phyloP scores from a whole-genome alignment of 2,888 invertebrate species.

The Glyphotaelius pellucidus region DNA sequence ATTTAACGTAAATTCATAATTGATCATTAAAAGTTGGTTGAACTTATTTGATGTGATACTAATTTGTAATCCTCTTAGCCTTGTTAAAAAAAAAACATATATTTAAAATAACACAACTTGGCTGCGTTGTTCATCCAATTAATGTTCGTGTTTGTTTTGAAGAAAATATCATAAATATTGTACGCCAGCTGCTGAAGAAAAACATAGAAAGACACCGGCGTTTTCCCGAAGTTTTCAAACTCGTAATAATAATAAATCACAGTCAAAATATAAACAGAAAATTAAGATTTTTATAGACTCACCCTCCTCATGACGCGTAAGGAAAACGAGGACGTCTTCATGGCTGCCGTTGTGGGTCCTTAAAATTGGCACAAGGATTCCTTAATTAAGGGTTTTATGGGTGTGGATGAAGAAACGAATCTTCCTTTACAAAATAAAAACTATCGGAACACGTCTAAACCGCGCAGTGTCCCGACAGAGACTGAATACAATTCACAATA shows the following conservation, averaged over 20 bases:
- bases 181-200: background rate
- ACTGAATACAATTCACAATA: constrained; percentile 43
- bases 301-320: constrained; percentile 66
- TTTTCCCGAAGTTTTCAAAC: constrained; percentile 37
- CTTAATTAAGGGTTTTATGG: constrained; percentile 18
- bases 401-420: constrained; percentile 44
- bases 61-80: background rate
- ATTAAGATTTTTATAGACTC: constrained; percentile 43
- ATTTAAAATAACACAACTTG: background rate
- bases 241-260: constrained; percentile 40
- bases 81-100: background rate
- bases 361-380: constrained; percentile 20
- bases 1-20: background rate
- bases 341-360: constrained; percentile 35
- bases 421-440: background rate
- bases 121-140: background rate
- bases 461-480: constrained; percentile 53
- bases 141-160: background rate
- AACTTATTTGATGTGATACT: background rate
- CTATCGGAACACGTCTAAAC: constrained; percentile 29
- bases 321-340: constrained; percentile 66
- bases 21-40: background rate
- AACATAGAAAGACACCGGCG: background rate
- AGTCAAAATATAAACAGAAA: constrained; percentile 4
- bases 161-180: background rate